A percentile compares a stretch with the other conserved stretches of the same genome.
phyloP scores from a whole-genome alignment of 1,140 invertebrate genomes.

The Lucilia sericata region DNA sequence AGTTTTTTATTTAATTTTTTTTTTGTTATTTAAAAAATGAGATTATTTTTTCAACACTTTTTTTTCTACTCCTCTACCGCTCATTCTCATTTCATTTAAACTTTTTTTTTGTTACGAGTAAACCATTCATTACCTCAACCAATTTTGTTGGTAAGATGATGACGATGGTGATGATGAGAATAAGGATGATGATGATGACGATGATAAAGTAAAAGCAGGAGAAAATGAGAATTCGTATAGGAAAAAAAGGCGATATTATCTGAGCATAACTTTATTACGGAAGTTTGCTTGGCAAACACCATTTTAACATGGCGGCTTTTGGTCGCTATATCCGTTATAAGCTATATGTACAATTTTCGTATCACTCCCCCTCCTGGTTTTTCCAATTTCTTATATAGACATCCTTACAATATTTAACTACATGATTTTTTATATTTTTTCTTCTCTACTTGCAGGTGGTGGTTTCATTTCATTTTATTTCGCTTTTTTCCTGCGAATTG shows the following conservation, averaged over 20 bases:
- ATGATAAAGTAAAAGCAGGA: background rate
- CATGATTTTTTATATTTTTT: background rate
- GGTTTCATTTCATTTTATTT: slow-evolving; percentile 29
- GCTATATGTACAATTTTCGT: background rate
- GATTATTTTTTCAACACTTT: slow-evolving; percentile 27
- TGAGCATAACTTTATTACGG: slow-evolving; percentile 65
- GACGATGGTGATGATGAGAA: background rate
- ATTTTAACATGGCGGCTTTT: slow-evolving; percentile 46
- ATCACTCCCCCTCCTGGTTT: slow-evolving; percentile 50
- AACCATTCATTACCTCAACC: slow-evolving; percentile 7
- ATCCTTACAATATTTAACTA: slow-evolving; percentile 33
- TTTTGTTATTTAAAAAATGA: slow-evolving; percentile 42
- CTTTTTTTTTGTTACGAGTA: background rate
- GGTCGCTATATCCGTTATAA: slow-evolving; percentile 39
- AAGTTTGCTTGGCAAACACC: slow-evolving; percentile 52
- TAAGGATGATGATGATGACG: background rate
- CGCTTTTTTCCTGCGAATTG: background rate
- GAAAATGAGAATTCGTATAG: background rate
- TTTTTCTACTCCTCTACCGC: background rate
- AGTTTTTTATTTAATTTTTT: background rate
- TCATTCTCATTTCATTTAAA: background rate
- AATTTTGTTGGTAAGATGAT: background rate
- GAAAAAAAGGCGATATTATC: slow-evolving; percentile 55
- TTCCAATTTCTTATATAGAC: slow-evolving; percentile 58
- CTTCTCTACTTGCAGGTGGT: slow-evolving; percentile 14